phyloP scores from a whole-genome alignment of 2,888 invertebrate genomes.

The Chymomyza amoena region DNA sequence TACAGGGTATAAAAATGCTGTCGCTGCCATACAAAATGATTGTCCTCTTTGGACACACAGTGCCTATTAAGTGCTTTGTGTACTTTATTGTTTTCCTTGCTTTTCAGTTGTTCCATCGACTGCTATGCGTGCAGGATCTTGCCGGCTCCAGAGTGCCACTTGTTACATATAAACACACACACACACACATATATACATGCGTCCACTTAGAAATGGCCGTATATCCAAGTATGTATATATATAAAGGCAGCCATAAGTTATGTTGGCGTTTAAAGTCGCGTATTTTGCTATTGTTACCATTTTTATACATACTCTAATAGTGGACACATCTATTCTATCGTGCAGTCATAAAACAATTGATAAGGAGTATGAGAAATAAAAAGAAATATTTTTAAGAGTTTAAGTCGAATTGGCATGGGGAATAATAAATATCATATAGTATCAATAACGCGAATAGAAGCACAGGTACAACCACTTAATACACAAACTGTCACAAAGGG shows the following conservation, averaged over 20 bases:
- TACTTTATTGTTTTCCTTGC: conserved; percentile 41
- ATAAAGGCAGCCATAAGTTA: not conserved
- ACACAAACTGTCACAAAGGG: too few species aligned
- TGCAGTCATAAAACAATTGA: not conserved
- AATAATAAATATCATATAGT: too few species aligned
- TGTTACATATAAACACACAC: conserved; percentile 48
- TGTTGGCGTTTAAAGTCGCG: not conserved
- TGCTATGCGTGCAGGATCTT: not conserved
- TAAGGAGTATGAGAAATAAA: too few species aligned
- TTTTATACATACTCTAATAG: not conserved
- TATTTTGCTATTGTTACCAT: not conserved
- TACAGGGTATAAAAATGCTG: too few species aligned
- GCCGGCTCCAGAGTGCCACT: conserved; percentile 53
- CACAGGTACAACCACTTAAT: too few species aligned
- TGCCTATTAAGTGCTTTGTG: conserved; percentile 50
- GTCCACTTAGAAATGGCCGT: too few species aligned
- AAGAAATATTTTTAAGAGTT: too few species aligned
- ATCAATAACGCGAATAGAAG: too few species aligned
- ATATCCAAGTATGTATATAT: not conserved
- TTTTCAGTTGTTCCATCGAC: conserved; percentile 14
- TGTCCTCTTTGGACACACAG: conserved; percentile 15
- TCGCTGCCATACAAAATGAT: conserved; percentile 29
- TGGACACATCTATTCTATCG: not conserved
- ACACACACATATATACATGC: not conserved
- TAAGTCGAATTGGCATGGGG: too few species aligned